Evolutionary conservation across 2,113 vertebrate genomes (phyloP).

Genomic region (Uria lomvia): DNA sequence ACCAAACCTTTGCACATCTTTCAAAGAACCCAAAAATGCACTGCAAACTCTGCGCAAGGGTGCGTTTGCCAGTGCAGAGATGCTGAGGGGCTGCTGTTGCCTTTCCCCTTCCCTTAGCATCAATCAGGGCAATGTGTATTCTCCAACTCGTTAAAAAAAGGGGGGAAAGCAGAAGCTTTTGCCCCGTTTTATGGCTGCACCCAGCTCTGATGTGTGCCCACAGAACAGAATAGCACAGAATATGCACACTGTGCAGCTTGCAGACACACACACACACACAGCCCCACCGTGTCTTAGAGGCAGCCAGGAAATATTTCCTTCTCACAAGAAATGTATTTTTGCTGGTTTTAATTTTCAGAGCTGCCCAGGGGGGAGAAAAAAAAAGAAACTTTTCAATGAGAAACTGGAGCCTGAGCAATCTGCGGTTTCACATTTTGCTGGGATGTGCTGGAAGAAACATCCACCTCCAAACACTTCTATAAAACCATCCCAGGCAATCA

Average conservation of each 20-base stretch:
- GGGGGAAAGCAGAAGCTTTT: not conserved
- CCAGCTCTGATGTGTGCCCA: not conserved
- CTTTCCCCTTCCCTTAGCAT: not conserved
- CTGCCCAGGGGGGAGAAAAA: not conserved
- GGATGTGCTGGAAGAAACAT: not conserved
- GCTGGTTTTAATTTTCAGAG: constrained; percentile 47
- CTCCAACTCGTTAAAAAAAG: not conserved
- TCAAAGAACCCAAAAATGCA: not conserved
- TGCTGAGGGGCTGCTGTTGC: not conserved
- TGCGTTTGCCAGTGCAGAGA: not conserved
- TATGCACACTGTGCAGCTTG: not conserved
- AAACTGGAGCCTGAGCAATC: constrained; percentile 9
- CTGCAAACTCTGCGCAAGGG: not conserved
- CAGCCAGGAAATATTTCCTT: constrained; percentile 23
- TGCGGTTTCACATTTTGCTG: not conserved
- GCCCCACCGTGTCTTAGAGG: not conserved
- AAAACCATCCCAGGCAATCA: not conserved
- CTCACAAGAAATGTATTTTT: constrained; percentile 13
- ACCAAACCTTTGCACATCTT: not conserved
- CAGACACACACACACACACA: not conserved
- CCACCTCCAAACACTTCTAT: not conserved
- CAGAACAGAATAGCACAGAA: not conserved
- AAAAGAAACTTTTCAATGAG: constrained; percentile 18
- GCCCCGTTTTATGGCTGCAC: not conserved
- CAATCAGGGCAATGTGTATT: not conserved